phyloP scores from a whole-genome alignment of 2,797 vertebrate species.

The Intellagama lesueurii region DNA sequence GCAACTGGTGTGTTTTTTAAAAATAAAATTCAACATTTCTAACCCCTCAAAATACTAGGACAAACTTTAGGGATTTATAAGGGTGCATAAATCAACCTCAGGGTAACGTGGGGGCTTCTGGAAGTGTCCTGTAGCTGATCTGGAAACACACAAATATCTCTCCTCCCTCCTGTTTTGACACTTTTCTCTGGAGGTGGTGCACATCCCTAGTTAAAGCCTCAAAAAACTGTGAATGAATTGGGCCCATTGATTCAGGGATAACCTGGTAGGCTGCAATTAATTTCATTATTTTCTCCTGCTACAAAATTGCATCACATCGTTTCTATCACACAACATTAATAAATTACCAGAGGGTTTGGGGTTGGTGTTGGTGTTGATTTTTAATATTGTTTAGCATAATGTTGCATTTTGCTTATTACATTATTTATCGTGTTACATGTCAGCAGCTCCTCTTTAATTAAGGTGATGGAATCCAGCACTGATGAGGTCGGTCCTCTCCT shows the following conservation, averaged over 20 bases:
- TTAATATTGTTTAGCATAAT: constrained; percentile 18
- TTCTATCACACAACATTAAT: not conserved
- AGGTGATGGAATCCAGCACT: not conserved
- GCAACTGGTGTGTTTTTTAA: too few relatives aligned
- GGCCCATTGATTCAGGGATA: not conserved
- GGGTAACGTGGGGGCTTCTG: too few relatives aligned
- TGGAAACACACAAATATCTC: too few relatives aligned
- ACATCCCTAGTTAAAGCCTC: not conserved
- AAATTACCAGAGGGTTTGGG: not conserved
- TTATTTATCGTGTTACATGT: constrained; percentile 30
- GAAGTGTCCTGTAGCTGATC: too few relatives aligned
- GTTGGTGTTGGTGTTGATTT: not conserved
- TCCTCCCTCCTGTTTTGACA: too few relatives aligned
- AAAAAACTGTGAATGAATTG: fast-evolving
- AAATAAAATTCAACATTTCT: too few relatives aligned
- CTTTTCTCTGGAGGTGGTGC: too few relatives aligned
- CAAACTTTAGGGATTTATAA: too few relatives aligned
- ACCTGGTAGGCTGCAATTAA: not conserved
- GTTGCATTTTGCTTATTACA: constrained; percentile 26
- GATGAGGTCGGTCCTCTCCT: not conserved
- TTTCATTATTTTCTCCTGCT: not conserved
- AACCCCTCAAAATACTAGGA: too few relatives aligned
- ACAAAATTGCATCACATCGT: constrained; percentile 15
- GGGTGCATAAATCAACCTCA: too few relatives aligned
- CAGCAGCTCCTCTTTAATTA: constrained; percentile 26